Evolutionary conservation across 1,140 invertebrate species (phyloP), one percentile per base, ranked within the genome.

Genomic region (Tetramorium alpestre): DNA sequence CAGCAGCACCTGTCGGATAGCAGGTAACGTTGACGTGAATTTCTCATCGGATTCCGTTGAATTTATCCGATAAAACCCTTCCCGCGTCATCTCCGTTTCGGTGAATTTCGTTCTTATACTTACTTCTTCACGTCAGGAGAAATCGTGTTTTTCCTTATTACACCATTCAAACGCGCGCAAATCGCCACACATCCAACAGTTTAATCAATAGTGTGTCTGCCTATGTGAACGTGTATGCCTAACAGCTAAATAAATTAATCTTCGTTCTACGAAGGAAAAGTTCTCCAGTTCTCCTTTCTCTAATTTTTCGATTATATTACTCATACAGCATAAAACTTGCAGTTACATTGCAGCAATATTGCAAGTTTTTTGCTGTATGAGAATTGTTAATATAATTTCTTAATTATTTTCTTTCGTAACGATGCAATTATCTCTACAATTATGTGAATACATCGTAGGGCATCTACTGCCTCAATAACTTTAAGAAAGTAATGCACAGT

Each of bases 11-110:
- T 58, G 62, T 54, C 18, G 44, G 22, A 44, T 47, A 33, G 41
- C 58, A 88, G 90, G 90, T 91, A 88, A 88, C 70, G 1, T 41
- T 10, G 38, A 25, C 6, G 56, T 44, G 1, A 13, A 47, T 47
- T 47, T 4, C 25, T 8, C 10, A 13, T 41, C 18, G 47, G 69
- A 25, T 16, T 25, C 0, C 8, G 3, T 47, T 10, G 18, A 56
- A 44, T 10, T 25, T 3, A 3, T 7, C 7, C 5, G 25, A 6
- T 2, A 18, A 18, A 60, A 54, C 0, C 11, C 13, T 56, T 65
- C 11, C 3, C 49, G n/a, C 38, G 16, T 80, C 62, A 22, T 47
- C 22, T 47, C 8, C n/a, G 16, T 58, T 58, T 25, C 4, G 11
- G 49, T 56, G 13, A 28, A 54, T 67, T 13, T 80, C 0, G 0